Evolutionary conservation across 2,797 vertebrate genomes (phyloP), one percentile per base, ranked within the genome.

Genomic region (Chaunax sp.): DNA sequence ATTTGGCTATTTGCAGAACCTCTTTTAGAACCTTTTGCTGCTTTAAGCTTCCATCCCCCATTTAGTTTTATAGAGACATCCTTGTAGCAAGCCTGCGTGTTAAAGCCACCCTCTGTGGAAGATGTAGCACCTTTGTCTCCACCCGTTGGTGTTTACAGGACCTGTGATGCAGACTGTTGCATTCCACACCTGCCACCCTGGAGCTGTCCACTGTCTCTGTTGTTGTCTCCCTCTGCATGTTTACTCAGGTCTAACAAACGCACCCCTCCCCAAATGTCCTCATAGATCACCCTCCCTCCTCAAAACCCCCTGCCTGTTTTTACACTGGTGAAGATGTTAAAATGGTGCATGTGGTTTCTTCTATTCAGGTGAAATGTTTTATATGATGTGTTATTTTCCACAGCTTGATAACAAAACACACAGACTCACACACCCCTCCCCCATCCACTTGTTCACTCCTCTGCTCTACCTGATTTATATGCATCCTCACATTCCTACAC

Each of bases 111-210:
- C 22, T 25, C 52, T 44, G 67, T 73, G 59, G 60, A 65, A 81
- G 81, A 82, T 75, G 68, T 69, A 59, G 64, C 82, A 57, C 74
- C 63, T 64, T 54, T 23, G 64, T 75, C 61, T 72, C 55, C 22
- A 8, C 63, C 49, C 6, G 16, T 37, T 56, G n/a, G 18, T 65
- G 80, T 84, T 89, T 76, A 81, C 61, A 66, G 70, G 66, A 81
- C 52, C 52, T 65, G 69, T 25, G 10, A 63, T 64, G n/a, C 62
- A 58, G 56, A 65, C 75, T 67, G 84, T 73, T 80, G 72, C 89
- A 89, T 92, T 91, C 89, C 88, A 85, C 90, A 87, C 87, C 89
- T 89, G 90, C 84, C 81, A 78, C 88, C 89, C 71, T 83, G 85
- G 77, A 90, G 88, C 77, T 85, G 74, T 63, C 72, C 71, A 38